Base-by-base conservation (phyloP, 2,888 invertebrate genomes). In the Melanargia galathea region DNA sequence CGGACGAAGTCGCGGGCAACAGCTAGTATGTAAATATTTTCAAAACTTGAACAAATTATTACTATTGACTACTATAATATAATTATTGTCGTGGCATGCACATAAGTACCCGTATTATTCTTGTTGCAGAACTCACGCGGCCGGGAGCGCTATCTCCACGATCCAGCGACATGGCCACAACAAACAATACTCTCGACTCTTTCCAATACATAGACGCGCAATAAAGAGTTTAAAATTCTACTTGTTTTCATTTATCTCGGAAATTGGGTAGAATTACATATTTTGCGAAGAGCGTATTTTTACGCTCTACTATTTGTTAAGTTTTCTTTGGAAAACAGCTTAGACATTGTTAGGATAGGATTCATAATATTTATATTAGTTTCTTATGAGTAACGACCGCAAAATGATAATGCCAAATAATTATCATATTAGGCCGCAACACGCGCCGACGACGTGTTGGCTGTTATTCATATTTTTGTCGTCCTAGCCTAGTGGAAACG, bases 111-210 rank as follows among this genome's bases (percentile, higher is more conserved):
- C n/a, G n/a, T 46, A 38, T 16, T 55, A 60, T 51, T 7, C 45
- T 60, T 60, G 45, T 64, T 68, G 20, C 64, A 68, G 68, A 64
- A 49, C 26, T 59, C 43, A 51, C 18, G 6, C 65, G 18, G 40
- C 59, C 59, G 18, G 35, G 77, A 5, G 38, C 77, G 62, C 74
- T 80, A 8, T 73, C 80, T 18, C 72, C 73, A 20, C 67, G 66
- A 48, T 70, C 78, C 54, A 63, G 72, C 30, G 75, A 73, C 65
- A 67, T 73, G 54, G 67, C 67, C 54, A 70, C 73, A 58, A 48
- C 58, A 22, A 77, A 61, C 48, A 63, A 64, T 61, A 61, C 49
- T 30, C 38, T 70, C 48, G 69, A 67, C 46, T 63, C 67, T 45
- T 60, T 70, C 22, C 68, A 70, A 65, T 70, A 64, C 49, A 71